These are phyloP conservation scores for Bugula neritina DNA, from an alignment of 2,888 invertebrate species.

Conservation along the genomic window DNA sequence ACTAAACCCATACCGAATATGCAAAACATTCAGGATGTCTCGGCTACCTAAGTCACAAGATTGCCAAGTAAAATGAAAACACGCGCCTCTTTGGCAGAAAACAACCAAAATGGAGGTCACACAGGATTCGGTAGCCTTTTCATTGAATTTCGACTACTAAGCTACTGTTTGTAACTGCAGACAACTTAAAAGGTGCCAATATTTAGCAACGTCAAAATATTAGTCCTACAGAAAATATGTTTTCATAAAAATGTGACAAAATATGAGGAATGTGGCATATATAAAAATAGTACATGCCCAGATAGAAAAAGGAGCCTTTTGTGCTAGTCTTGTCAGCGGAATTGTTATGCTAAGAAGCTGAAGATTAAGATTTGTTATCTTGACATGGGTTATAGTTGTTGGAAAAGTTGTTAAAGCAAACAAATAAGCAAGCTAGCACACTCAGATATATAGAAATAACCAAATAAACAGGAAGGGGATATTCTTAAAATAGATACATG, in stretches of 20 bases:
- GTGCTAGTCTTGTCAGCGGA: neutral
- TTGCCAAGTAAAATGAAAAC: no score
- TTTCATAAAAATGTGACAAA: neutral
- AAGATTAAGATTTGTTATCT: no score
- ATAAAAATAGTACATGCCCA: neutral
- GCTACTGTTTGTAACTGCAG: no score
- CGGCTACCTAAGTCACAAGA: no score
- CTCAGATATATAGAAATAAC: neutral
- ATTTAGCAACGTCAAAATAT: neutral
- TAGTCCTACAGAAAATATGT: neutral
- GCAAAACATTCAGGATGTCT: no score
- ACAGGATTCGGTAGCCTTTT: no score
- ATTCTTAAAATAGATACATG: no score
- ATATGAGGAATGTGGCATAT: neutral
- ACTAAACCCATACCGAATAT: constrained; percentile 1
- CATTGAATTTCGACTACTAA: no score
- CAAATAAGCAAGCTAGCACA: neutral
- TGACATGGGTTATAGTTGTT: neutral
- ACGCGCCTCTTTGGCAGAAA: no score
- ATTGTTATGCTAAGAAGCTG: neutral
- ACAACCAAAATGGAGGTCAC: no score
- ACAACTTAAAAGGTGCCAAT: no score
- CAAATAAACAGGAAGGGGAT: neutral
- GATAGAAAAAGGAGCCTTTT: no score
- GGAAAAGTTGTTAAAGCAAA: neutral